These are phyloP conservation scores for Phortica okadai DNA, from an alignment of 2,888 invertebrate species.

Conservation along the genomic window DNA sequence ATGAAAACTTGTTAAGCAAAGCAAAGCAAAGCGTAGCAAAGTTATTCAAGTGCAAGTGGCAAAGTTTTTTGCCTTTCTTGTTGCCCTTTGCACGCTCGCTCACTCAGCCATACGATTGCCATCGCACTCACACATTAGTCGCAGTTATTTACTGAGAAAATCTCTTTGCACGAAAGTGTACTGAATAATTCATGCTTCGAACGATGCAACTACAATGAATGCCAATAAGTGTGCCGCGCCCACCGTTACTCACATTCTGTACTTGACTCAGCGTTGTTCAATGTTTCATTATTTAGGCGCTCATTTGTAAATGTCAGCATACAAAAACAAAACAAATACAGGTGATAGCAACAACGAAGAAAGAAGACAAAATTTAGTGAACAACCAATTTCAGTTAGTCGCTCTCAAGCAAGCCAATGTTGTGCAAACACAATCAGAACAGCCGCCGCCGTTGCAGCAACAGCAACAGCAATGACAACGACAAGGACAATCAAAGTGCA, in stretches of 20 bases:
- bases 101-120: neutral
- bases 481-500: conserved; percentile 21
- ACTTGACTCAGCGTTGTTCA: no score
- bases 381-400: neutral
- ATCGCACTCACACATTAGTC: no score
- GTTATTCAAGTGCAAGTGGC: conserved; percentile 7
- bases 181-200: conserved; percentile 59
- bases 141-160: neutral
- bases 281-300: neutral
- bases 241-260: neutral
- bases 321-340: neutral
- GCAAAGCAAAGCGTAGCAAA: conserved; percentile 33
- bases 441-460: neutral
- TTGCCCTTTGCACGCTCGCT: neutral
- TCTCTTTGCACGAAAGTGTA: conserved; percentile 32
- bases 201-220: conserved; percentile 23
- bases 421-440: neutral
- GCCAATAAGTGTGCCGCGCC: neutral
- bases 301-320: neutral
- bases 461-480: conserved; percentile 21
- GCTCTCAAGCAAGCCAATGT: neutral
- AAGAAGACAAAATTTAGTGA: neutral
- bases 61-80: neutral
- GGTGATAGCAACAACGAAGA: neutral
- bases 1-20: conserved; percentile 45